Evolutionary conservation across 1,140 invertebrate genomes (phyloP), one percentile per base, ranked within the genome.

Genomic region (Oncopodura yosiiana): DNA sequence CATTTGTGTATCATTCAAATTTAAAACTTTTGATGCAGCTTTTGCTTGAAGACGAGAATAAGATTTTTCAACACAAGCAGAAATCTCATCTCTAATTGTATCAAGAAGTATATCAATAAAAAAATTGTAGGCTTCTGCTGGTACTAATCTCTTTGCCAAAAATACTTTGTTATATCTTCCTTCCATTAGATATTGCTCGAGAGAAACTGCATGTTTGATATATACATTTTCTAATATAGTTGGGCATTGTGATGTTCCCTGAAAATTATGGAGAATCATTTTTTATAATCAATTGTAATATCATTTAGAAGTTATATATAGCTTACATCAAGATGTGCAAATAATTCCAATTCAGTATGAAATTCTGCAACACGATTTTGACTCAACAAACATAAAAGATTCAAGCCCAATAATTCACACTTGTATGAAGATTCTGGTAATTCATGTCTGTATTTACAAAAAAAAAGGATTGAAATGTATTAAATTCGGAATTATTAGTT

Each of bases 111-210:
- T 93, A 66, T 97, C 91, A 75, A 99, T 98, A 69, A 99, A 99
- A 64, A 93, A 88, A 53, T 87, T 93, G 70, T 97, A 99, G 49
- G 85, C 88, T 53, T 87, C 84, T 9, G 93, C 88, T 42, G 95
- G 95, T n/a, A 97, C 92, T 73, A 94, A 94, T 37, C 83, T 87
- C 75, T 94, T 82, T 3, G 85, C 84, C 37, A 88, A 70, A 67
- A 89, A 90, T 69, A 85, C 82, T 74, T 99, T 99, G 70, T 98
- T 98, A 68, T 98, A 99, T 54, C 89, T 93, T 26, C 96, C 95
- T 73, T 99, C 96, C 94, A 99, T 99, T 37, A 99, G 77, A 73
- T 94, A 97, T 68, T 99, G 95, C 67, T 99, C 95, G 60, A 99
- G 76, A 29, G 88, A 90, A 1, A 99, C 77, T 0, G 95, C 93